A percentile compares a stretch with the other conserved stretches of the same genome.
Evolutionary conservation across 2,888 invertebrate species (phyloP).

Genomic region (Dicycla oo): DNA sequence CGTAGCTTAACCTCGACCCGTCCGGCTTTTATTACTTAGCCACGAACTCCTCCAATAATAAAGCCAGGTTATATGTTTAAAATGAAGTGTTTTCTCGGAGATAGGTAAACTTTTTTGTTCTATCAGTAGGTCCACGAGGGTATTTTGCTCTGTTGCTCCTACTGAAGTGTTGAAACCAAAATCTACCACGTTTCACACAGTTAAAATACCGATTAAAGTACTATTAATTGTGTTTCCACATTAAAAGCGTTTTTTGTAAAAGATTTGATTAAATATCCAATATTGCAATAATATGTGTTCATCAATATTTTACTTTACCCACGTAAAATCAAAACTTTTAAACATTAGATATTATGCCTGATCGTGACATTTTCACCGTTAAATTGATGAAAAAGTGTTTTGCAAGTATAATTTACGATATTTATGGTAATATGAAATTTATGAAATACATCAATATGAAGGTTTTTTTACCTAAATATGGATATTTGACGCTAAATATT

Average conservation of each 20-base stretch:
- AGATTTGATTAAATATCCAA: neutral
- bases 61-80: no score
- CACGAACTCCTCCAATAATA: no score
- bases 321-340: slow-evolving; percentile 27
- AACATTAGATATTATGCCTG: neutral
- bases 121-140: neutral
- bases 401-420: slow-evolving; percentile 43
- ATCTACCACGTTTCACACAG: neutral
- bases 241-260: neutral
- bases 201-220: neutral
- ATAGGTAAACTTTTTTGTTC: neutral
- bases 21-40: no score
- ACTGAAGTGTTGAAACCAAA: neutral
- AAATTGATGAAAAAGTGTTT: slow-evolving; percentile 44
- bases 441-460: slow-evolving; percentile 21
- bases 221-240: neutral
- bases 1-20: no score
- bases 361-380: slow-evolving; percentile 29
- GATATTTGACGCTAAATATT: slow-evolving; percentile 2
- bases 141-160: neutral
- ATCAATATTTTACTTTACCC: neutral
- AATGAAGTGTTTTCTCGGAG: neutral
- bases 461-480: neutral
- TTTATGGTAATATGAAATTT: slow-evolving; percentile 37
- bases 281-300: neutral